A percentile compares a stretch with the other conserved stretches of the same genome.
Conservation (phyloP, 1,140 invertebrate genomes). For the Neodiprion virginianus region DNA sequence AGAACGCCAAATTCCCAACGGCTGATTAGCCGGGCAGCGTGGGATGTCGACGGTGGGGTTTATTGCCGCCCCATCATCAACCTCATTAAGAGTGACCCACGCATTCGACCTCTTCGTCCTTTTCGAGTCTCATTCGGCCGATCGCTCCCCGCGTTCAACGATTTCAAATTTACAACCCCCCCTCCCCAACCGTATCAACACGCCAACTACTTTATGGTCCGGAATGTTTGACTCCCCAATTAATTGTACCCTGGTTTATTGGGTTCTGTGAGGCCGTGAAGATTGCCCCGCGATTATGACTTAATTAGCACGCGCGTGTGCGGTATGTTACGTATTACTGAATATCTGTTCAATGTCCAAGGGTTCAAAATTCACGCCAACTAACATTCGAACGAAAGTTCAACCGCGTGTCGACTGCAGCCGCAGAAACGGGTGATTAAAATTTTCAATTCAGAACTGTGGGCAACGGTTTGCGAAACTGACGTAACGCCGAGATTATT, state of each 20-base stretch:
- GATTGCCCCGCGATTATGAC: not conserved
- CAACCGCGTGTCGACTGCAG: no score
- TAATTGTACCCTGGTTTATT: not conserved
- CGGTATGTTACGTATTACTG: no score
- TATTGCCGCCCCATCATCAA: not conserved
- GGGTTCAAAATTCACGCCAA: no score
- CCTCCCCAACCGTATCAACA: conserved; percentile 4
- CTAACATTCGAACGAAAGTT: no score
- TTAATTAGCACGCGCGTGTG: not conserved
- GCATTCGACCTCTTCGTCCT: not conserved
- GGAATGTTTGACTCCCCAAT: not conserved
- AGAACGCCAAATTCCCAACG: no score
- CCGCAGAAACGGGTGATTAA: no score
- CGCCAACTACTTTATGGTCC: not conserved
- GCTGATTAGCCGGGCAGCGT: not conserved
- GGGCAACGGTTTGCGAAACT: no score
- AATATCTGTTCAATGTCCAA: no score
- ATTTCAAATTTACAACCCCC: conserved; percentile 5
- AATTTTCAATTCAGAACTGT: no score
- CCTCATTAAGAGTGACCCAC: not conserved
- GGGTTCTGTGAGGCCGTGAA: not conserved
- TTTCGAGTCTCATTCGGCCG: not conserved
- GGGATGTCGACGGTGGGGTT: not conserved
- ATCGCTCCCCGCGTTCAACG: conserved; percentile 22
- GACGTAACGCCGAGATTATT: no score